phyloP scores from a whole-genome alignment of 2,797 vertebrate genomes.

The Hyperoplus immaculatus region DNA sequence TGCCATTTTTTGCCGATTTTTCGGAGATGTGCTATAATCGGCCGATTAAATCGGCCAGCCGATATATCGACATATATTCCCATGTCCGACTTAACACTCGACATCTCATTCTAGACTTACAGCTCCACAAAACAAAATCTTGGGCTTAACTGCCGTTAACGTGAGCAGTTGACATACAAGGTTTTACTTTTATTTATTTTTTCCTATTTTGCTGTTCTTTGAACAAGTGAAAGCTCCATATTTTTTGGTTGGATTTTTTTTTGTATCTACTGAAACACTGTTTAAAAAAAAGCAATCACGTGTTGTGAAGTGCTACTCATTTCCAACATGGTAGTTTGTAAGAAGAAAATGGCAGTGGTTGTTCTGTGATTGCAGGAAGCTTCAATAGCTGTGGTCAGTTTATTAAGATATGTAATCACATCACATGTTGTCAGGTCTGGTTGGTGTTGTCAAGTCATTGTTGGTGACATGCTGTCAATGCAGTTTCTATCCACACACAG shows the following conservation, averaged over 20 bases:
- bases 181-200: too few relatives aligned
- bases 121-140: neutral
- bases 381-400: neutral
- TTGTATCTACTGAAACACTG: neutral
- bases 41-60: too few relatives aligned
- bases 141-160: neutral
- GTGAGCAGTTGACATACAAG: neutral
- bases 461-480: neutral
- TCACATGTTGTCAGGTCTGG: neutral
- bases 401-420: neutral
- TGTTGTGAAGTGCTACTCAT: neutral
- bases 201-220: neutral
- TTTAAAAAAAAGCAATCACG: neutral
- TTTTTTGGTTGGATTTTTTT: neutral
- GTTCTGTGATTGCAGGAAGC: conserved; percentile 3
- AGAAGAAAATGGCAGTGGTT: too few relatives aligned
- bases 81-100: neutral
- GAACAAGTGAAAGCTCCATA: neutral
- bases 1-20: too few relatives aligned
- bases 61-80: neutral
- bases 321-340: neutral
- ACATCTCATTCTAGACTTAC: neutral
- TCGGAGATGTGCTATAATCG: too few relatives aligned
- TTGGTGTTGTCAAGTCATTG: neutral
- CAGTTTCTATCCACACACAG: neutral